A percentile compares a stretch with the other conserved stretches of the same genome.
phyloP scores from a whole-genome alignment of 2,888 invertebrate genomes.

The Saturnia japonica region DNA sequence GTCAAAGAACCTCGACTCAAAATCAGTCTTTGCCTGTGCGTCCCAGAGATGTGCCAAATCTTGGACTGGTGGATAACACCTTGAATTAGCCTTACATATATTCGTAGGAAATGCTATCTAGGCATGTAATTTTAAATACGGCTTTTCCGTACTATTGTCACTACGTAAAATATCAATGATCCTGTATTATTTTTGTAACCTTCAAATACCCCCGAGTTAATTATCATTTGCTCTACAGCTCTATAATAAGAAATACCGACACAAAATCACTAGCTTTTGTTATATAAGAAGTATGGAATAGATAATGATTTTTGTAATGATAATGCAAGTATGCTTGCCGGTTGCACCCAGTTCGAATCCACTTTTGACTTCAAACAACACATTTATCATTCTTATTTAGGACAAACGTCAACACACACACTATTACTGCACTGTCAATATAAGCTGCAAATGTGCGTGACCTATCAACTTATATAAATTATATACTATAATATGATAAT shows the following conservation, averaged over 20 bases:
- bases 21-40: too few relatives aligned
- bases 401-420: conserved; percentile 43
- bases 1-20: too few relatives aligned
- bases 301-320: conserved; percentile 12
- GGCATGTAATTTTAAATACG: too few relatives aligned
- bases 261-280: background rate
- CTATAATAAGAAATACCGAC: background rate
- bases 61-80: too few relatives aligned
- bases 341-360: background rate
- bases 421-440: conserved; percentile 38
- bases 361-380: conserved; percentile 24
- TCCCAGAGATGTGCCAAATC: too few relatives aligned
- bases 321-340: conserved; percentile 7
- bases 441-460: conserved; percentile 40
- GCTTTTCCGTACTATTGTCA: too few relatives aligned
- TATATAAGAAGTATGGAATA: background rate
- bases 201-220: background rate
- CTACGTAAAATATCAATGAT: background rate
- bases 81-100: too few relatives aligned
- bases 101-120: too few relatives aligned
- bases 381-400: conserved; percentile 51
- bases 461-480: conserved; percentile 35
- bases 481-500: conserved; percentile 19
- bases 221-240: background rate
- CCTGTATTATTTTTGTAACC: background rate